Conservation (phyloP, 2,113 vertebrate genomes). For the Leptobrachium ailaonicum region DNA sequence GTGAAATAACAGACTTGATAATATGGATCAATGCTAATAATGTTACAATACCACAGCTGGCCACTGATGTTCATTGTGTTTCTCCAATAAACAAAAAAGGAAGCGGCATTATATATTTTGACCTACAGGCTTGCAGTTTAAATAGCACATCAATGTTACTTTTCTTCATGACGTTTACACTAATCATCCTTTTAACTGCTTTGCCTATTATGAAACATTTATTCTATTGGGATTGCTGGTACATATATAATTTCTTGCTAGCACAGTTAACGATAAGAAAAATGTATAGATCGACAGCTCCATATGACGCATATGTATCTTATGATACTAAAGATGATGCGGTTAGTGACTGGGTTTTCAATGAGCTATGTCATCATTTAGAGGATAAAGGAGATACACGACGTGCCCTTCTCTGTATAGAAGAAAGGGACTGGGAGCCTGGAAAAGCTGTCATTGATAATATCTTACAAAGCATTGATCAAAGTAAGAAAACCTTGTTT, state of each 20-base stretch:
- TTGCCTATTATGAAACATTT: slow-evolving; percentile 62
- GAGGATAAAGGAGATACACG: slow-evolving; percentile 67
- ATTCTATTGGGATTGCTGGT: slow-evolving; percentile 75
- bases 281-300: slow-evolving; percentile 52
- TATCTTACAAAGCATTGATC: slow-evolving; percentile 71
- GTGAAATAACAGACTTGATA: slow-evolving; percentile 67
- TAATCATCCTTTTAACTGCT: slow-evolving; percentile 60
- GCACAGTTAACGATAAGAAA: slow-evolving; percentile 66
- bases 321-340: slow-evolving; percentile 71
- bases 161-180: slow-evolving; percentile 58
- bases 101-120: slow-evolving; percentile 54
- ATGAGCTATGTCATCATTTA: slow-evolving; percentile 64
- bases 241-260: slow-evolving; percentile 63
- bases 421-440: slow-evolving; percentile 70
- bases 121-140: slow-evolving; percentile 62
- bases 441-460: slow-evolving; percentile 72
- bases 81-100: slow-evolving; percentile 54
- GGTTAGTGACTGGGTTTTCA: slow-evolving; percentile 73
- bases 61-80: slow-evolving; percentile 60
- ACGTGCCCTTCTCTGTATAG: slow-evolving; percentile 61
- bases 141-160: slow-evolving; percentile 50
- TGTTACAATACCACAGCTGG: slow-evolving; percentile 62
- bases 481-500: slow-evolving; percentile 76
- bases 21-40: slow-evolving; percentile 64
- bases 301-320: slow-evolving; percentile 70